Conservation (phyloP, 2,797 vertebrate species). For the Acridotheres tristis region DNA sequence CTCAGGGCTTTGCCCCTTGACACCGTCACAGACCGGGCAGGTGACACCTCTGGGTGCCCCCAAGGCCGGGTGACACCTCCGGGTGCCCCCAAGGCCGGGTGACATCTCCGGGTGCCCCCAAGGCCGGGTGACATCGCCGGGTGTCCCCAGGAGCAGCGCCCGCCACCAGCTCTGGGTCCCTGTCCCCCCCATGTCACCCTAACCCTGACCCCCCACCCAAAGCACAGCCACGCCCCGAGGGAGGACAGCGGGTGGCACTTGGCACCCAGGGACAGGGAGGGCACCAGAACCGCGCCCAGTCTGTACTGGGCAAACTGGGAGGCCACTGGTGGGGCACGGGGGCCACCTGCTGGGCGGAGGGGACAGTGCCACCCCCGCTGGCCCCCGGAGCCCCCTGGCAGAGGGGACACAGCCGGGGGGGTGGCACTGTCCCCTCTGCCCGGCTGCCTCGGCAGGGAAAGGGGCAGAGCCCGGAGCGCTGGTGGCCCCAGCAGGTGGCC, state of each 20-base stretch:
- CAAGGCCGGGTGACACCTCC: neutral
- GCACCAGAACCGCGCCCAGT: neutral
- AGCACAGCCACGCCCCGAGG: neutral
- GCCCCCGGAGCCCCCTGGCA: no score
- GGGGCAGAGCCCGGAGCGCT: neutral
- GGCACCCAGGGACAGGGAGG: neutral
- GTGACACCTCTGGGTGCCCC: neutral
- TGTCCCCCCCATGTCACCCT: rapidly evolving
- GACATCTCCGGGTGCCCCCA: neutral
- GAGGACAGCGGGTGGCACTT: neutral
- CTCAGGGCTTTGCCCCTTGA: neutral
- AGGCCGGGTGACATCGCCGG: neutral
- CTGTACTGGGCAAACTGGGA: neutral
- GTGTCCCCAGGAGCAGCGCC: neutral
- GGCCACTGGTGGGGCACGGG: neutral
- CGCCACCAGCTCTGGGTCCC: rapidly evolving
- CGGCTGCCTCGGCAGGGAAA: no score
- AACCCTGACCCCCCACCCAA: no score
- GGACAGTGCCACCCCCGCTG: neutral
- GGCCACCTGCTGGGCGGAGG: constrained; percentile 40
- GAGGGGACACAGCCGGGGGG: rapidly evolving
- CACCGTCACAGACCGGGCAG: rapidly evolving
- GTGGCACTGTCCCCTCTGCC: neutral
- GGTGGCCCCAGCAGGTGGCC: neutral
- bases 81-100: neutral